Percentiles rank a stretch among this genome's conserved stretches.
Evolutionary conservation across 2,113 vertebrate species (phyloP).

Genomic region (Delphinus delphis): DNA sequence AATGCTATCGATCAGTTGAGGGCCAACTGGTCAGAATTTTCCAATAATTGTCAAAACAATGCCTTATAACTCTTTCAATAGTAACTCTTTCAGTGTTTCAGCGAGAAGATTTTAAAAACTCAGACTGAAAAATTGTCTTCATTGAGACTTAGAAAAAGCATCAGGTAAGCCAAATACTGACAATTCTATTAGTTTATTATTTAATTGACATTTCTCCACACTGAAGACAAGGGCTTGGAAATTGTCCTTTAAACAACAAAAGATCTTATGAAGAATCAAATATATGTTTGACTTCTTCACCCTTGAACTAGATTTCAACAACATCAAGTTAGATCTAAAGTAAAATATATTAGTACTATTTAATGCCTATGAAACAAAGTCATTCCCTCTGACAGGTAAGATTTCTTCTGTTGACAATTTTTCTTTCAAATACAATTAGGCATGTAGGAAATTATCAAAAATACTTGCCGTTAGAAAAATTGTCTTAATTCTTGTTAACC

Average conservation of each 20-base stretch:
- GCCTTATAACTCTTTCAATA: not conserved
- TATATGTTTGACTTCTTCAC: constrained; percentile 71
- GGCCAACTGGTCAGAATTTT: not conserved
- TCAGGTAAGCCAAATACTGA: constrained; percentile 51
- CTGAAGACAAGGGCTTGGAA: constrained; percentile 55
- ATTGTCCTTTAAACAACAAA: constrained; percentile 59
- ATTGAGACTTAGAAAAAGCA: constrained; percentile 42
- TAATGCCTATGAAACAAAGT: constrained; percentile 76
- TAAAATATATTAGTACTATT: constrained; percentile 61
- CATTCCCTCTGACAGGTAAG: constrained; percentile 74
- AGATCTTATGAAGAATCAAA: constrained; percentile 65
- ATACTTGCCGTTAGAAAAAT: constrained; percentile 87
- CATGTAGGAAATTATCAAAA: constrained; percentile 87
- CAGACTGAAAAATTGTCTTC: constrained; percentile 24
- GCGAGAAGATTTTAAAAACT: constrained; percentile 33
- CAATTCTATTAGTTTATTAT: constrained; percentile 58
- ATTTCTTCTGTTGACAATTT: constrained; percentile 79
- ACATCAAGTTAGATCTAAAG: constrained; percentile 77
- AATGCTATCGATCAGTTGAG: not conserved
- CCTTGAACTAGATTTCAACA: constrained; percentile 72
- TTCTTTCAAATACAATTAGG: constrained; percentile 84
- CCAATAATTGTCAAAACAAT: not conserved
- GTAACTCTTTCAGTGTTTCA: constrained; percentile 15
- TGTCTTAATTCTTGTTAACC: constrained; percentile 82
- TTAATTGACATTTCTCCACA: constrained; percentile 44